A percentile compares a stretch with the other conserved stretches of the same genome.
Conservation (phyloP, 2,888 invertebrate genomes). For the Microctonus hyperodae region DNA sequence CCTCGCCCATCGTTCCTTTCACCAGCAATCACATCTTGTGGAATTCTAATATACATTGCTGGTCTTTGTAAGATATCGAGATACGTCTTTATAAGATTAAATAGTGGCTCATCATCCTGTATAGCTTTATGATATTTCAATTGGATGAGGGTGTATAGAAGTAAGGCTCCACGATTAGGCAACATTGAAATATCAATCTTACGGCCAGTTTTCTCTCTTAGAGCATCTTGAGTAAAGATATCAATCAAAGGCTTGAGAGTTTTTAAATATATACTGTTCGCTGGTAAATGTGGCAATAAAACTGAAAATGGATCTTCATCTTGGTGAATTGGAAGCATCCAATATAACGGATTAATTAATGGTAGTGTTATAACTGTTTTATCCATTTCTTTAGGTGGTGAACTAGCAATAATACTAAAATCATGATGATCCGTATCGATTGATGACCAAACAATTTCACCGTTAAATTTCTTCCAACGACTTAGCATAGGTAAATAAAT, state of each 20-base stretch:
- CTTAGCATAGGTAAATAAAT: constrained; percentile 35
- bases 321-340: constrained; percentile 34
- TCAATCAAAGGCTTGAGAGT: constrained; percentile 29
- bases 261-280: background rate
- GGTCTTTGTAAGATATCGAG: constrained; percentile 28
- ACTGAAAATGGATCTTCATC: constrained; percentile 34
- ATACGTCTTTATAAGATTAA: constrained; percentile 27
- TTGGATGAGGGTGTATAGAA: constrained; percentile 34
- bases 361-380: constrained; percentile 25
- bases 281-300: constrained; percentile 35
- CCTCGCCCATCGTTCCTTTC: constrained; percentile 25
- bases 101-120: constrained; percentile 20
- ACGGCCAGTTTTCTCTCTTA: constrained; percentile 32
- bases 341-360: constrained; percentile 39
- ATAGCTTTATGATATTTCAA: constrained; percentile 22
- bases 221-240: constrained; percentile 21
- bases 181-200: constrained; percentile 33
- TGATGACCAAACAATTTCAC: constrained; percentile 34
- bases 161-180: constrained; percentile 38
- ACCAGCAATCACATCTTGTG: constrained; percentile 25
- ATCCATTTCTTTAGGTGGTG: constrained; percentile 1
- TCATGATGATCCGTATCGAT: constrained; percentile 26
- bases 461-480: constrained; percentile 19
- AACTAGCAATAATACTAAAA: constrained; percentile 1
- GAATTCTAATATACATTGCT: constrained; percentile 26